Evolutionary conservation across 2,797 vertebrate genomes (phyloP), one percentile per base, ranked within the genome.

Genomic region (Onychomys arenicola): DNA sequence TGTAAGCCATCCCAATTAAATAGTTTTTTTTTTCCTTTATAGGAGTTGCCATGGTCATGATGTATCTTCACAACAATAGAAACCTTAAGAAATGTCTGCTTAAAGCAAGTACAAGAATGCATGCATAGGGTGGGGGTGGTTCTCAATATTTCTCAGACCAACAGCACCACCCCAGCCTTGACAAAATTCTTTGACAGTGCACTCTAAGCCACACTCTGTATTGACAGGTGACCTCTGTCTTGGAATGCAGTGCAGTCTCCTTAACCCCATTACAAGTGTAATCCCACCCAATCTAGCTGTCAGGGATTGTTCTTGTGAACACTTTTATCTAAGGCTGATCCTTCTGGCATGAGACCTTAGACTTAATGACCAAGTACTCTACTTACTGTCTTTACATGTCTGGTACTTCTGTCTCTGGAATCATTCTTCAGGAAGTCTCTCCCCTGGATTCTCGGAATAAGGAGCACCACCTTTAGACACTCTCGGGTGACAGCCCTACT

Each of bases 401-500:
- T 80, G 3, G 13, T n/a, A 23, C 14, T 40, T 88, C 69, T 19
- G 1, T 5, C 16, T 13, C 8, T 40, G n/a, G 10, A 17, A 5
- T 73, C 17, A 75, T 49, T 32, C 32, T 55, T 57, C 29, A n/a
- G 29, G 12, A 16, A 76, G 7, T 43, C 27, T n/a, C 3, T 57
- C 4, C 2, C 14, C 16, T 57, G 3, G 5, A 19, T 0, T 84
- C 14, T 40, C 7, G 2, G 57, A 34, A 16, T 27, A 14, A 29
- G 78, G 34, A 27, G 5, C 37, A 34, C 37, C 34, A 27, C 16
- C 16, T 46, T 27, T 9, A 90, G 65, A 71, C 2, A 19, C 27
- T 43, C 5, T 27, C 3, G 17, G n/a, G 43, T 0, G 1, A 52
- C 0, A 16, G 2, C 2, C 16, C 1, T 27, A 1, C 0, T 6